Base-by-base conservation (phyloP, 2,797 vertebrate species). In the Linurgus olivaceus region DNA sequence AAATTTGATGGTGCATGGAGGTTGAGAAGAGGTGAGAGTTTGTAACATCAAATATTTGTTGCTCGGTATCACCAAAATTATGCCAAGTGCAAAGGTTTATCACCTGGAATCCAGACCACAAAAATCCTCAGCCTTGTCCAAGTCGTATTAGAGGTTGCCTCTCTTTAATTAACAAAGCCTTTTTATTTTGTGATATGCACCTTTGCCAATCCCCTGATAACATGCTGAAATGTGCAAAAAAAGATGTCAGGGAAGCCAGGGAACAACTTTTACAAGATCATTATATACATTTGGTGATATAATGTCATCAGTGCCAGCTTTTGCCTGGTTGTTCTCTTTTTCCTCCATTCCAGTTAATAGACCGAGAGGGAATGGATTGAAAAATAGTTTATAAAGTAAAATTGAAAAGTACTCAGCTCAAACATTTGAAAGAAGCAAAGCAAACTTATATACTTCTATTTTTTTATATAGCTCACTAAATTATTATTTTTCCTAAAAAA, bases 11-110 rank as follows among this genome's bases (percentile, higher is more conserved):
- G 87, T 72, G 86, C 7, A 6, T 18, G 91, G 61, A 71, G 50
- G 44, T 48, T 93, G 86, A 95, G 52, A 65, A 76, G 86, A 86
- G 59, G 54, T 91, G 88, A 91, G 66, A 88, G 73, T 72, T 62
- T 96, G 61, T 85, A 82, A 86, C 81, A 71, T 58, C 59, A 87
- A 71, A 71, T 72, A 48, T 20, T 63, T 37, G n/a, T 48, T 90
- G 48, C 57, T 91, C 4, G 15, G 26, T 89, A 71, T 59, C 74
- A 62, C 57, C 23, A 65, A 86, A 62, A 70, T 62, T 24, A 72
- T 57, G 58, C 44, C 38, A 67, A 95, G 65, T 92, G 83, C 73
- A 73, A 88, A 90, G 68, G n/a, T 47, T 68, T 90, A n/a, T 88
- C 71, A 47, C 13, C 55, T 76, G 82, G 44, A 96, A 90, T 85